Evolutionary conservation across 1,140 invertebrate genomes (phyloP).

Genomic region (Sarcophaga peregrina): DNA sequence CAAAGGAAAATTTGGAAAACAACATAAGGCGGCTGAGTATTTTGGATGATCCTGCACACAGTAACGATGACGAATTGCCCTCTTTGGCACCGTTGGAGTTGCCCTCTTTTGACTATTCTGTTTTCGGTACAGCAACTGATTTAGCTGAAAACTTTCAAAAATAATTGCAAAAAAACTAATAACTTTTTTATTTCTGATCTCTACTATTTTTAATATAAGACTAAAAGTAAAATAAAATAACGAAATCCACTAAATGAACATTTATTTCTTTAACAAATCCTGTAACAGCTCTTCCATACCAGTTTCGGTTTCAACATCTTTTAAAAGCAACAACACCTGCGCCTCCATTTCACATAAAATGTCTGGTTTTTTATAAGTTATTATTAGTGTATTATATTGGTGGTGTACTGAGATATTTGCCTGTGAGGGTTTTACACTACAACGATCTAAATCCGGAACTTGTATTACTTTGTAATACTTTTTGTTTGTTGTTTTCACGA

Average conservation of each 20-base stretch:
- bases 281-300: slow-evolving; percentile 67
- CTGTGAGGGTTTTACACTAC: slow-evolving; percentile 73
- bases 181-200: slow-evolving; percentile 11
- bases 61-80: slow-evolving; percentile 39
- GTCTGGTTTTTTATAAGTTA: slow-evolving; percentile 81
- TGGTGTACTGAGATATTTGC: slow-evolving; percentile 74
- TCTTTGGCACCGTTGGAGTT: slow-evolving; percentile 59
- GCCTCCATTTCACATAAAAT: slow-evolving; percentile 77
- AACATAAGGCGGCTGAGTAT: slow-evolving; percentile 24
- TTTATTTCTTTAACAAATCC: slow-evolving; percentile 62
- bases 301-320: slow-evolving; percentile 69
- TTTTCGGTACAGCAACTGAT: slow-evolving; percentile 55
- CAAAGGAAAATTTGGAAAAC: background rate
- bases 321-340: slow-evolving; percentile 69
- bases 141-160: slow-evolving; percentile 58
- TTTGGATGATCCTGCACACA: background rate
- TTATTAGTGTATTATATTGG: slow-evolving; percentile 82
- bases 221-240: slow-evolving; percentile 31
- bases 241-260: slow-evolving; percentile 1
- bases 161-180: slow-evolving; percentile 44
- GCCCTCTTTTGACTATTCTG: slow-evolving; percentile 58
- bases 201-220: background rate
- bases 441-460: slow-evolving; percentile 77
- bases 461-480: slow-evolving; percentile 83
- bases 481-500: slow-evolving; percentile 80